Evolutionary conservation across 2,113 vertebrate genomes (phyloP), one percentile per base, ranked within the genome.

Genomic region (Tachysurus fulvidraco): DNA sequence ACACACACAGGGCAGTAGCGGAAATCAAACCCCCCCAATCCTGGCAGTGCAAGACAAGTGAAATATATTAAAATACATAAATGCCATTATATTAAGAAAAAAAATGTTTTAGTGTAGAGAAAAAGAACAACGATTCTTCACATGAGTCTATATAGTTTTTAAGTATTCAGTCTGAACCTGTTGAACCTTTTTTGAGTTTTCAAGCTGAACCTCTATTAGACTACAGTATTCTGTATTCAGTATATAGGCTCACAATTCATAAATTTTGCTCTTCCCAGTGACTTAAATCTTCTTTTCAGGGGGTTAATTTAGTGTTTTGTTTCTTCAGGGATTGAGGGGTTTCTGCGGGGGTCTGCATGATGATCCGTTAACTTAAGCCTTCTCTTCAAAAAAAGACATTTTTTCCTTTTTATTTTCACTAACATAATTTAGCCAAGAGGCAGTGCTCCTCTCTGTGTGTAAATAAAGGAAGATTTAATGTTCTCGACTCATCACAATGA

Each of bases 381-480:
- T 83, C 83, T 57, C 57, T 60, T 85, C 4, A 82, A 86, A 86
- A 77, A 86, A 11, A 79, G 50, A 62, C 71, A 54, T 59, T 50
- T 83, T 67, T 88, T 17, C 19, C 21, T 89, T 85, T 88, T 88
- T 88, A 85, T 83, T 86, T 85, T 64, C 60, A 57, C 74, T 86
- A 84, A 87, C 80, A 76, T 86, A 73, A 87, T 86, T 83, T 88
- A 80, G n/a, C 76, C 73, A 67, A 25, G 54, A 81, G 73, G 80
- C 83, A 85, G 23, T 36, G 11, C 89, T 89, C 90, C 88, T 84
- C 83, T 89, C 89, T 88, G 57, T 74, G 21, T n/a, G 91, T 93
- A 93, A 94, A 94, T 92, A 95, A 92, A 86, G 19, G 60, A 85
- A 87, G 90, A 77, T 93, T 92, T 92, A 93, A 93, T 93, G 91